Evolutionary conservation across 2,888 invertebrate species (phyloP).

Genomic region (Ormia ochracea): DNA sequence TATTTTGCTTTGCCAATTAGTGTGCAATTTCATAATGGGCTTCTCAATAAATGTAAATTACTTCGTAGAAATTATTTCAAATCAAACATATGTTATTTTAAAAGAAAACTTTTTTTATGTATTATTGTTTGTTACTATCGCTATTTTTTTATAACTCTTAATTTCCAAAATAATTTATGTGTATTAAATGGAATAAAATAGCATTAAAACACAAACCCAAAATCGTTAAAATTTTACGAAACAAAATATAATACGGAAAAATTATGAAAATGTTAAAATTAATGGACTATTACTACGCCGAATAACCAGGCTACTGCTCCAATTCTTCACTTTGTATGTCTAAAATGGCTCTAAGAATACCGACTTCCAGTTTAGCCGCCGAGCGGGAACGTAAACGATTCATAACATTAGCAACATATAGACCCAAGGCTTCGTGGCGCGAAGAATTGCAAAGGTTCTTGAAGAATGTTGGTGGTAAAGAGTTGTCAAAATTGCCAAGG

Average conservation of each 20-base stretch:
- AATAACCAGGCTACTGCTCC: constrained; percentile 66
- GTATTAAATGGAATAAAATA: constrained; percentile 12
- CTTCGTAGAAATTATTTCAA: background rate
- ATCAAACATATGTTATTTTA: constrained; percentile 64
- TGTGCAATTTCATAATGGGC: background rate
- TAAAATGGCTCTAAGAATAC: constrained; percentile 74
- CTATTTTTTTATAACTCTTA: background rate
- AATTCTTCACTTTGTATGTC: constrained; percentile 74
- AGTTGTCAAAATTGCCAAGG: constrained; percentile 73
- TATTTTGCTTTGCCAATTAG: too few relatives aligned
- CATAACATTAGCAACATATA: constrained; percentile 75
- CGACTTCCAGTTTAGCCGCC: constrained; percentile 73
- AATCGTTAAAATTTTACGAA: constrained; percentile 9
- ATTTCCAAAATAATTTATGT: constrained; percentile 28
- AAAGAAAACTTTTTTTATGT: constrained; percentile 46
- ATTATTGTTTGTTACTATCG: background rate
- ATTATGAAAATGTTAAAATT: constrained; percentile 45
- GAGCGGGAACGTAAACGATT: constrained; percentile 72
- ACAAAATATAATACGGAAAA: constrained; percentile 15
- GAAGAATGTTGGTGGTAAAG: constrained; percentile 75
- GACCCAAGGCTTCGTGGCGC: constrained; percentile 74
- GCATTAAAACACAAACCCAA: constrained; percentile 27
- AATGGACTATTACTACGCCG: constrained; percentile 37
- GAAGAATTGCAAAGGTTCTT: constrained; percentile 75
- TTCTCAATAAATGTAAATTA: background rate